phyloP scores from a whole-genome alignment of 2,888 invertebrate species.

The Drosophila borealis region DNA sequence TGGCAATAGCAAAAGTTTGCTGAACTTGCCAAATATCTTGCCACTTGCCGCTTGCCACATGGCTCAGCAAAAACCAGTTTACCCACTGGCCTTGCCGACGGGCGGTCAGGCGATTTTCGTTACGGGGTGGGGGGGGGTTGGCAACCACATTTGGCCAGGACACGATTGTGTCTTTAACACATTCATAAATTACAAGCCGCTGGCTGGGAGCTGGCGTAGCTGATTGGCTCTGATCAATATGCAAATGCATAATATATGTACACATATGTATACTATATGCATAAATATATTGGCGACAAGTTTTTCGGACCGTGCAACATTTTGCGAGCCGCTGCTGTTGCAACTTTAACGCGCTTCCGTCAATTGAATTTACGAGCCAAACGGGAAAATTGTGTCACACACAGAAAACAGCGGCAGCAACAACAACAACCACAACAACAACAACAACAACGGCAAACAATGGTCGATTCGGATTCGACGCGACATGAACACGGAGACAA shows the following conservation, averaged over 20 bases:
- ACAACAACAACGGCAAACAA: slow-evolving; percentile 30
- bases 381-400: slow-evolving; percentile 76
- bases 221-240: slow-evolving; percentile 32
- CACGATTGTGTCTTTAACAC: slow-evolving; percentile 37
- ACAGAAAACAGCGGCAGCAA: slow-evolving; percentile 21
- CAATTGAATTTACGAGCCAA: slow-evolving; percentile 74
- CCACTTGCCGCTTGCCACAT: slow-evolving; percentile 30
- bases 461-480: slow-evolving; percentile 18
- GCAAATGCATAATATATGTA: slow-evolving; percentile 62
- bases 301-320: slow-evolving; percentile 39
- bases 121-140: background rate
- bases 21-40: slow-evolving; percentile 60
- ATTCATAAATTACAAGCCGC: slow-evolving; percentile 51
- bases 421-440: slow-evolving; percentile 8
- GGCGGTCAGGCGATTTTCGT: background rate
- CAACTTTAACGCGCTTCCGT: slow-evolving; percentile 74
- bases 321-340: slow-evolving; percentile 39
- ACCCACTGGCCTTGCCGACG: slow-evolving; percentile 36
- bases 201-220: slow-evolving; percentile 5
- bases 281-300: slow-evolving; percentile 19
- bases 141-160: slow-evolving; percentile 17
- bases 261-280: background rate
- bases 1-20: slow-evolving; percentile 57
- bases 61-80: slow-evolving; percentile 41
- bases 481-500: slow-evolving; percentile 20